phyloP scores from a whole-genome alignment of 2,113 vertebrate genomes.

The Chloroceryle aenea region DNA sequence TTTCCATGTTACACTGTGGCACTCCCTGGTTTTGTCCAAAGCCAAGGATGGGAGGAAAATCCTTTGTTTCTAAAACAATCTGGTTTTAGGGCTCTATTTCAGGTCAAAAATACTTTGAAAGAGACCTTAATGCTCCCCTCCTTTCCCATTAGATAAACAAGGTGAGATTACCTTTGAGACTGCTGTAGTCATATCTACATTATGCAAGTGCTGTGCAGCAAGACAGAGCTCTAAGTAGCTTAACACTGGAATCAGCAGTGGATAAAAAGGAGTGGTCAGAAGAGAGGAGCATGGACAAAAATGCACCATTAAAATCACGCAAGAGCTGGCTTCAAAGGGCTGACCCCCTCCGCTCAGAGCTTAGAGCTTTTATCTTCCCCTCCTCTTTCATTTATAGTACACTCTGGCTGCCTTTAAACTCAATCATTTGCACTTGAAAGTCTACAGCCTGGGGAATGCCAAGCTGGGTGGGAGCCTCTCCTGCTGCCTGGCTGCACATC shows the following conservation, averaged over 20 bases:
- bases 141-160: neutral
- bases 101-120: neutral
- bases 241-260: neutral
- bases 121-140: neutral
- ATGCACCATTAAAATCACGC: neutral
- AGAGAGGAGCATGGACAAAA: neutral
- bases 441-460: fast-evolving
- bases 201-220: neutral
- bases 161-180: neutral
- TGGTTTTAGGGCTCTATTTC: neutral
- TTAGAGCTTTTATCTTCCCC: neutral
- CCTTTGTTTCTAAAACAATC: neutral
- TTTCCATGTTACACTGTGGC: neutral
- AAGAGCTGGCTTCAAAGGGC: neutral
- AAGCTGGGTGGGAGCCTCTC: neutral
- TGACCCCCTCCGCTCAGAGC: neutral
- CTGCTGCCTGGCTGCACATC: neutral
- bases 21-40: neutral
- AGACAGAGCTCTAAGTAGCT: neutral
- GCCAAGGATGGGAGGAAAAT: neutral
- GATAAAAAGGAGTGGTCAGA: neutral
- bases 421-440: neutral
- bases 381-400: neutral
- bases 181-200: neutral
- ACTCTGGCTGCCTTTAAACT: neutral